These are phyloP conservation scores for Phrynocephalus vlangalii DNA, from an alignment of 2,797 vertebrate species.

Conservation along the genomic window DNA sequence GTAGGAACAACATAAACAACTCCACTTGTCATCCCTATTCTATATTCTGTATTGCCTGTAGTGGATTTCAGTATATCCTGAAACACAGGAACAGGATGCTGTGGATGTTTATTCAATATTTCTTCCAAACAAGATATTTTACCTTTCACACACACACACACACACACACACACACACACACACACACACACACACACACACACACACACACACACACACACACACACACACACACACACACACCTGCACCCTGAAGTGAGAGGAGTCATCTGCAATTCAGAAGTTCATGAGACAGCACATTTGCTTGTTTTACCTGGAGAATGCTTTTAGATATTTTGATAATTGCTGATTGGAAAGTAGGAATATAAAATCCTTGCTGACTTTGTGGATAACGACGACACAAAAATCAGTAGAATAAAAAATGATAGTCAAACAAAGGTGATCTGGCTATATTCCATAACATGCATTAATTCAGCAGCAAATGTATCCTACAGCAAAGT, in stretches of 20 bases:
- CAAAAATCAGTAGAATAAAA: constrained; percentile 26
- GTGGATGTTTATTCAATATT: background rate
- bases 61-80: background rate
- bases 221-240: background rate
- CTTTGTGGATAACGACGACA: constrained; percentile 28
- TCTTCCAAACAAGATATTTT: background rate
- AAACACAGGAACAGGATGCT: constrained; percentile 8
- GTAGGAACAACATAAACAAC: background rate
- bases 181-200: background rate
- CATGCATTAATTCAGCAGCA: constrained; percentile 34
- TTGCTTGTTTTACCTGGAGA: constrained; percentile 21
- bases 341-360: constrained; percentile 30
- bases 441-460: constrained; percentile 14
- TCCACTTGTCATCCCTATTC: background rate
- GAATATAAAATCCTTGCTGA: constrained; percentile 32
- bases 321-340: constrained; percentile 32
- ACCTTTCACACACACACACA: background rate
- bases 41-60: background rate
- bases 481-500: constrained; percentile 15
- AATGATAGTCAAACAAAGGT: constrained; percentile 21
- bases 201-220: background rate
- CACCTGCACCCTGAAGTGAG: background rate
- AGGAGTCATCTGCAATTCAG: background rate
- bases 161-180: background rate
- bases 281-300: background rate